Evolutionary conservation across 2,797 vertebrate genomes (phyloP).

Genomic region (Todus mexicanus): DNA sequence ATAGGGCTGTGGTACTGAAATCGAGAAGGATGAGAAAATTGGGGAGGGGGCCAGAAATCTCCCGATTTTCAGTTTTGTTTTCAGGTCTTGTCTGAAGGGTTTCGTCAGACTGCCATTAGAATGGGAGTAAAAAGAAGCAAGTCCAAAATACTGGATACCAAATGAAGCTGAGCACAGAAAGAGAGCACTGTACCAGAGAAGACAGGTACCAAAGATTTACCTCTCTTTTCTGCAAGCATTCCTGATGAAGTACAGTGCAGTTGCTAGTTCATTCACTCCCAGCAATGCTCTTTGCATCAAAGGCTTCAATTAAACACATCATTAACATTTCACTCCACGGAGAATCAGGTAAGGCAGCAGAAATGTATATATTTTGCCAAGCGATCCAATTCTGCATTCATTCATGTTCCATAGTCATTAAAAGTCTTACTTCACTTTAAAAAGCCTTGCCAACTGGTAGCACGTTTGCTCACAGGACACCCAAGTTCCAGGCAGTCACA

Average conservation of each 20-base stretch:
- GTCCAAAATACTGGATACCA: not conserved
- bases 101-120: not conserved
- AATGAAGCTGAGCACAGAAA: not conserved
- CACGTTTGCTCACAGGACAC: not conserved
- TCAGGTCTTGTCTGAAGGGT: not conserved
- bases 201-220: not conserved
- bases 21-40: not conserved
- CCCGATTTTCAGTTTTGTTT: not conserved
- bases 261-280: not conserved
- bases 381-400: not conserved
- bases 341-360: constrained; percentile 11
- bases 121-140: not conserved
- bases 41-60: not conserved
- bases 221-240: not conserved
- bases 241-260: not conserved
- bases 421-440: not conserved
- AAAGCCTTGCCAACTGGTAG: not conserved
- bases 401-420: not conserved
- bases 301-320: constrained; percentile 35
- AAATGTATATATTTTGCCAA: not conserved
- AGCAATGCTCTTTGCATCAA: not conserved
- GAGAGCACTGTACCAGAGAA: not conserved
- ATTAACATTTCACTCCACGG: not conserved
- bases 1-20: not conserved
- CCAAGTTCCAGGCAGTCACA: not conserved